Evolutionary conservation across 30 jellyfish, hydroid and myxozoan genomes (phyloP).

Genomic region (Chrysaora quinquecirrha): DNA sequence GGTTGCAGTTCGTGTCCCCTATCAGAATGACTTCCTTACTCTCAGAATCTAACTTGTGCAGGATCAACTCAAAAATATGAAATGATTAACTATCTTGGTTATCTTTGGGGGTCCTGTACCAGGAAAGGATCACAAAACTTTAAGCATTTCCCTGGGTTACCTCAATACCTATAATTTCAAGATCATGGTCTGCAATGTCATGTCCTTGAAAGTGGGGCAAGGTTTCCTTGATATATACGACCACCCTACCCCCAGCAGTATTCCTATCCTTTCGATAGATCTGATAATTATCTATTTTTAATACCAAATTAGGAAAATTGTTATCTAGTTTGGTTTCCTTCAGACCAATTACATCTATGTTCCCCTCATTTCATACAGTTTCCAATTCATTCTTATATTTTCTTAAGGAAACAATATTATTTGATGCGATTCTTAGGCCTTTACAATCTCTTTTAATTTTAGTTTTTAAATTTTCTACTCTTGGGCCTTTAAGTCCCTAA

Average conservation of each 20-base stretch:
- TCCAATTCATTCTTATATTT: not conserved
- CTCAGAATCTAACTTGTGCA: slow-evolving; percentile 36
- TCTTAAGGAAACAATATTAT: slow-evolving; percentile 28
- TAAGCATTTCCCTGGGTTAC: slow-evolving; percentile 11
- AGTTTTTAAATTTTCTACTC: not conserved
- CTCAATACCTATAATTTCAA: slow-evolving; percentile 16
- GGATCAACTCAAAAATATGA: not conserved
- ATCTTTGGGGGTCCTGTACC: slow-evolving; percentile 35
- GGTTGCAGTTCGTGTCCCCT: slow-evolving; percentile 27
- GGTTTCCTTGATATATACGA: slow-evolving; percentile 31
- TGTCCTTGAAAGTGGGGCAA: slow-evolving; percentile 7
- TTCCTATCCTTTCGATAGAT: too few species aligned
- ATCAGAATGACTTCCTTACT: slow-evolving; percentile 24
- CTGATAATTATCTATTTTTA: slow-evolving; percentile 11
- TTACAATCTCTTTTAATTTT: not conserved
- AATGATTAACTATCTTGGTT: slow-evolving; percentile 11
- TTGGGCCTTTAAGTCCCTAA: slow-evolving; percentile 13
- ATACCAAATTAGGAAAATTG: slow-evolving; percentile 22
- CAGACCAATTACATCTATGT: slow-evolving; percentile 33
- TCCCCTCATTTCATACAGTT: not conserved
- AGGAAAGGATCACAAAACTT: slow-evolving; percentile 11
- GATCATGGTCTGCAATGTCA: slow-evolving; percentile 5
- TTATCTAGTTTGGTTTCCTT: slow-evolving; percentile 36
- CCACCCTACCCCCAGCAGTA: slow-evolving; percentile 28
- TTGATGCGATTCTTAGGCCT: slow-evolving; percentile 43